phyloP scores from a whole-genome alignment of 53 echinoderm and acorn worm genomes.

The Patiria pectinifera region DNA sequence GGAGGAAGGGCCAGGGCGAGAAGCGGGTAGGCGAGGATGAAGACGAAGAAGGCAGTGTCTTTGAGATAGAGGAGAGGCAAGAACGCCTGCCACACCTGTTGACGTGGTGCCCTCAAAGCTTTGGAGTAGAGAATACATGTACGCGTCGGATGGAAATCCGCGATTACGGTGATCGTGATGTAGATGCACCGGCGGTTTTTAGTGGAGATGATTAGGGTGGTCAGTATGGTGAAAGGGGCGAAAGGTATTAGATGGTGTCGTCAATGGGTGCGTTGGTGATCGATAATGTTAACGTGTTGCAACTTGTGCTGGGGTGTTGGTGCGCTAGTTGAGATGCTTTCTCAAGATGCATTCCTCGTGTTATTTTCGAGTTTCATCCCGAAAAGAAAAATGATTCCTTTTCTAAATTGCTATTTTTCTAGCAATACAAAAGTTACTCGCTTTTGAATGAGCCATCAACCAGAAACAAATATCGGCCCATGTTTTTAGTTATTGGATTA shows the following conservation, averaged over 20 bases:
- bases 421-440: too few species aligned
- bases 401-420: too few species aligned
- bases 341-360: neutral
- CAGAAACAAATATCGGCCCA: too few species aligned
- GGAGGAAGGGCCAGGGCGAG: neutral
- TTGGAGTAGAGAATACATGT: neutral
- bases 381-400: too few species aligned
- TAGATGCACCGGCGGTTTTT: neutral
- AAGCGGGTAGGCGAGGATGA: neutral
- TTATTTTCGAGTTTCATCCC: too few species aligned
- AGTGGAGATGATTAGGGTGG: neutral
- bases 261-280: neutral
- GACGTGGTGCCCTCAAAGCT: neutral
- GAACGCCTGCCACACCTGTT: constrained; percentile 32
- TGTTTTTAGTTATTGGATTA: too few species aligned
- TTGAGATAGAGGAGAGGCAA: constrained; percentile 5
- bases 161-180: too few species aligned
- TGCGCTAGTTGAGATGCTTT: too few species aligned
- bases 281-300: neutral
- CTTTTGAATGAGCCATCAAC: too few species aligned
- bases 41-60: neutral
- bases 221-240: neutral
- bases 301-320: neutral
- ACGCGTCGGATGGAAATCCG: neutral
- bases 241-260: neutral